Percentiles rank a stretch among this genome's conserved stretches.
phyloP scores from a whole-genome alignment of 92 coral and sea anemone species.

The Epizoanthus rinbou region DNA sequence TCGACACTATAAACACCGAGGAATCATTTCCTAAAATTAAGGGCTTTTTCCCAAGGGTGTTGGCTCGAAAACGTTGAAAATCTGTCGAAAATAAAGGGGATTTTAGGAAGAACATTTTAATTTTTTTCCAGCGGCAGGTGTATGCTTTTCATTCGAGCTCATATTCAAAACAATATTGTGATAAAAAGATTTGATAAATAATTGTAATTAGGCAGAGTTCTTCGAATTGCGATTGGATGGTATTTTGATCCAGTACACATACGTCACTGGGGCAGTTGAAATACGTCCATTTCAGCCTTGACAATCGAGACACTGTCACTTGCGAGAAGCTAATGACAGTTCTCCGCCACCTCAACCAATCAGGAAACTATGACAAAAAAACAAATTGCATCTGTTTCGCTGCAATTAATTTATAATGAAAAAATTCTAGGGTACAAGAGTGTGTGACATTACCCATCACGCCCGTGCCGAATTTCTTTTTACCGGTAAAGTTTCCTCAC shows the following conservation, averaged over 20 bases:
- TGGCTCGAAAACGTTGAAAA: slow-evolving; percentile 18
- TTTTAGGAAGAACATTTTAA: slow-evolving; percentile 44
- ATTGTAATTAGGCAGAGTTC: slow-evolving; percentile 81
- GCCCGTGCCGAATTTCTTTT: slow-evolving; percentile 2
- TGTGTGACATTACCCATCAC: slow-evolving; percentile 35
- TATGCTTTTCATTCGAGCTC: slow-evolving; percentile 54
- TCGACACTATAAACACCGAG: background rate
- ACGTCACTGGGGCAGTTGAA: slow-evolving; percentile 57
- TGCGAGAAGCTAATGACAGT: slow-evolving; percentile 56
- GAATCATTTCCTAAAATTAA: background rate
- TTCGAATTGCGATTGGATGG: slow-evolving; percentile 73
- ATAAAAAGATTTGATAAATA: slow-evolving; percentile 88
- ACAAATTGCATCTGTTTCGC: slow-evolving; percentile 80
- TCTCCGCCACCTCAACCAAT: slow-evolving; percentile 71
- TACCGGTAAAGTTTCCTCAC: background rate
- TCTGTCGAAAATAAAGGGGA: slow-evolving; percentile 2
- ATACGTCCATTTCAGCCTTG: slow-evolving; percentile 56
- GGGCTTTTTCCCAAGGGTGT: slow-evolving; percentile 37
- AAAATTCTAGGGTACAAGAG: slow-evolving; percentile 55
- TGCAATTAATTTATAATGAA: slow-evolving; percentile 82
- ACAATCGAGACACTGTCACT: slow-evolving; percentile 63
- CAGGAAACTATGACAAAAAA: slow-evolving; percentile 22
- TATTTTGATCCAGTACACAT: slow-evolving; percentile 61
- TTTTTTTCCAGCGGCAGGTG: slow-evolving; percentile 69
- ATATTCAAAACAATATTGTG: slow-evolving; percentile 84